Evolutionary conservation across 2,113 vertebrate genomes (phyloP).

Genomic region (Patagioenas fasciata): DNA sequence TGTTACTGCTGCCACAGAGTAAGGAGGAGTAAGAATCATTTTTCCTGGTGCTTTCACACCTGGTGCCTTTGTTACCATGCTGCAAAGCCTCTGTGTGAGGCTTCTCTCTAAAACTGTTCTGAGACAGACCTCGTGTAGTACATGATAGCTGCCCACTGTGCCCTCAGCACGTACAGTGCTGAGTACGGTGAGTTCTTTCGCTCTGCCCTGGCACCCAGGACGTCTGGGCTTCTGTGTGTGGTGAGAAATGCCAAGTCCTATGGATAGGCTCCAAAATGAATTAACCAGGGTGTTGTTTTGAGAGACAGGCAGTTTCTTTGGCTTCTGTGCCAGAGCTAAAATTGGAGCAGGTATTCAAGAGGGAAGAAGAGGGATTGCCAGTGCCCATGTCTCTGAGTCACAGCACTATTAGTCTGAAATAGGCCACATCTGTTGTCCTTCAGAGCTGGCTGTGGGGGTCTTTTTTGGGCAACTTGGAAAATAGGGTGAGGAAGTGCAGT

Average conservation of each 20-base stretch:
- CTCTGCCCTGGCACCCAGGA: neutral
- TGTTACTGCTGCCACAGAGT: neutral
- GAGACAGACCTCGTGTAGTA: neutral
- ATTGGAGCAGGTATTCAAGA: neutral
- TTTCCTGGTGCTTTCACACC: neutral
- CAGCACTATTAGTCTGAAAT: neutral
- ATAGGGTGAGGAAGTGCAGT: neutral
- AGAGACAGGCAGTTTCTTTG: neutral
- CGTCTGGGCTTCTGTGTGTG: neutral
- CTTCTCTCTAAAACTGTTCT: neutral
- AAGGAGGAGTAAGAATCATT: neutral
- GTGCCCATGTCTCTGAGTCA: neutral
- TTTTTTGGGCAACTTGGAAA: neutral
- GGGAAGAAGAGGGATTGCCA: neutral
- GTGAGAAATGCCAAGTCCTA: neutral
- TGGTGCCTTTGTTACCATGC: neutral
- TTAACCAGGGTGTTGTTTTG: neutral
- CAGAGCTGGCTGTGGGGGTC: neutral
- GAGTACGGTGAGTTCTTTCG: neutral
- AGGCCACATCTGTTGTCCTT: neutral
- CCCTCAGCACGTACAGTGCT: neutral
- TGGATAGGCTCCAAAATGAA: neutral
- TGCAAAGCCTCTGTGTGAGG: neutral
- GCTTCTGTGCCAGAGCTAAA: neutral
- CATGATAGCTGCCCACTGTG: accelerated